Percentiles rank a stretch among this genome's conserved stretches.
These are phyloP conservation scores for Drosophila lacteicornis DNA, from an alignment of 1,140 invertebrate genomes.

Conservation along the genomic window DNA sequence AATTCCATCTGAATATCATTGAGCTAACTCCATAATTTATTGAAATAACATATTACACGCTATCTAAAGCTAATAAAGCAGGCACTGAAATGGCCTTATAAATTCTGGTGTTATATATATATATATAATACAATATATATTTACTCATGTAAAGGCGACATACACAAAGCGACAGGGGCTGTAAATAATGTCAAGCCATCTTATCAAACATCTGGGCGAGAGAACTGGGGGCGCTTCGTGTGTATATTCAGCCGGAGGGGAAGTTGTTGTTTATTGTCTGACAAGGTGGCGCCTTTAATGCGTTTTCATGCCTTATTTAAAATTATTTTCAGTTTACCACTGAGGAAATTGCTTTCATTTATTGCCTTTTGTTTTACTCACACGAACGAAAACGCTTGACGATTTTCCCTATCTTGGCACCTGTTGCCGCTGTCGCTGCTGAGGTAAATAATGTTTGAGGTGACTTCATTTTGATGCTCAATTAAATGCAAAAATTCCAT, in stretches of 20 bases:
- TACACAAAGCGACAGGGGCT: slow-evolving; percentile 39
- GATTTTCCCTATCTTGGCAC: slow-evolving; percentile 32
- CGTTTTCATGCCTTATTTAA: slow-evolving; percentile 80
- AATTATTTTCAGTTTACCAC: slow-evolving; percentile 72
- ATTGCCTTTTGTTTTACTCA: slow-evolving; percentile 49
- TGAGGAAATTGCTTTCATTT: slow-evolving; percentile 72
- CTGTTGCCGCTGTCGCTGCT: slow-evolving; percentile 22
- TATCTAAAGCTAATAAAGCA: neutral
- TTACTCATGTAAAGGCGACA: slow-evolving; percentile 52
- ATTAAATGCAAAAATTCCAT: slow-evolving; percentile 42
- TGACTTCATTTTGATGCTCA: slow-evolving; percentile 33
- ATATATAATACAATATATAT: slow-evolving; percentile 19
- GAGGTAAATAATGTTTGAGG: slow-evolving; percentile 24
- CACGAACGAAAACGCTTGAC: neutral
- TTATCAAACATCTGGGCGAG: slow-evolving; percentile 36
- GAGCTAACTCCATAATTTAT: neutral
- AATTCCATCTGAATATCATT: neutral
- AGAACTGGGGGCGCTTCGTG: neutral
- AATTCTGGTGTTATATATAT: slow-evolving; percentile 12
- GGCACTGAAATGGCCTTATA: neutral
- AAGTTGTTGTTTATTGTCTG: slow-evolving; percentile 48
- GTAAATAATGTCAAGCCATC: slow-evolving; percentile 63
- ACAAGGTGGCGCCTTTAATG: slow-evolving; percentile 68
- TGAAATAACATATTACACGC: neutral
- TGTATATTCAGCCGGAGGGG: slow-evolving; percentile 27